A percentile compares a stretch with the other conserved stretches of the same genome.
Conservation (phyloP, 2,888 invertebrate genomes). For the Cremastinae sp. region DNA sequence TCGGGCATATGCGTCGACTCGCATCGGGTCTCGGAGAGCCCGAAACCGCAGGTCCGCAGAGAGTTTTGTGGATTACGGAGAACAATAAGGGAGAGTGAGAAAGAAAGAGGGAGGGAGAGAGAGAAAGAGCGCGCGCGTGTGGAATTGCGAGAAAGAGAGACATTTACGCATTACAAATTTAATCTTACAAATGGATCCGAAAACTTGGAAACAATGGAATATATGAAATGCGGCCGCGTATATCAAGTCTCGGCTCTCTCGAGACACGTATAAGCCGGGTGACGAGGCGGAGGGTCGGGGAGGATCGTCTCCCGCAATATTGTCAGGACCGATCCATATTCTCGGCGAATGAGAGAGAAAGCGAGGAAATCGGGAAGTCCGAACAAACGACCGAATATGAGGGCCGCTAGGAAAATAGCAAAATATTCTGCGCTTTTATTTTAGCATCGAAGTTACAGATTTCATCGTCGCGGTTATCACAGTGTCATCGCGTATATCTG, state of each 20-base stretch:
- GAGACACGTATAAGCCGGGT: slow-evolving; percentile 47
- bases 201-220: slow-evolving; percentile 81
- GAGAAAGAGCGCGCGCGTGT: too few relatives aligned
- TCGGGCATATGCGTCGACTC: slow-evolving; percentile 78
- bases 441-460: too few relatives aligned
- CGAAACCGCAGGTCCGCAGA: slow-evolving; percentile 52
- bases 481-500: too few relatives aligned
- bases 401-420: slow-evolving; percentile 31
- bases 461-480: too few relatives aligned
- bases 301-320: slow-evolving; percentile 76
- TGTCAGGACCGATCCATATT: slow-evolving; percentile 80
- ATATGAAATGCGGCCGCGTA: slow-evolving; percentile 80
- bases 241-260: slow-evolving; percentile 71
- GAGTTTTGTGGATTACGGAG: slow-evolving; percentile 34
- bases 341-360: slow-evolving; percentile 67
- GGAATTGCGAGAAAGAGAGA: slow-evolving; percentile 55
- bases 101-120: slow-evolving; percentile 16
- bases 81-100: slow-evolving; percentile 29
- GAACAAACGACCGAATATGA: slow-evolving; percentile 33
- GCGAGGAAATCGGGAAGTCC: slow-evolving; percentile 46
- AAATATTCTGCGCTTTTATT: too few relatives aligned
- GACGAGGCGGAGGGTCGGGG: slow-evolving; percentile 48
- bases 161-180: slow-evolving; percentile 84
- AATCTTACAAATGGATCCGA: slow-evolving; percentile 88
- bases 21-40: slow-evolving; percentile 62